Evolutionary conservation across 2,888 invertebrate genomes (phyloP).

Genomic region (Venustoraphidia nigricollis): DNA sequence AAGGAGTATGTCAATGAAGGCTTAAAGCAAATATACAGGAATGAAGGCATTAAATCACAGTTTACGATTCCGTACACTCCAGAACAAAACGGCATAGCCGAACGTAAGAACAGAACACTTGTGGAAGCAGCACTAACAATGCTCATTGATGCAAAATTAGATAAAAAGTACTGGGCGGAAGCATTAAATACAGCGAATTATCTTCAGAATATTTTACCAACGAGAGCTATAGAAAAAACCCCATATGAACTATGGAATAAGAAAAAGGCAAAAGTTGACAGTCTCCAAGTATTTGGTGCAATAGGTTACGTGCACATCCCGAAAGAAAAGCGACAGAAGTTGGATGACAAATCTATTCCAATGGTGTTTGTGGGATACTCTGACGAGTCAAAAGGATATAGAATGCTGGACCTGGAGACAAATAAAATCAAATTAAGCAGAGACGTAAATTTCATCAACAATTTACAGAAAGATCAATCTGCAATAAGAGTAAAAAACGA

Average conservation of each 20-base stretch:
- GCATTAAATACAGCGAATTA: too few relatives aligned
- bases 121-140: too few relatives aligned
- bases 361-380: not conserved
- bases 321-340: not conserved
- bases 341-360: not conserved
- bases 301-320: slow-evolving; percentile 3
- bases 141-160: too few relatives aligned
- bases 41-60: too few relatives aligned
- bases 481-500: not conserved
- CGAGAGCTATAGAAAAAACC: not conserved
- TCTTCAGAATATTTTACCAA: too few relatives aligned
- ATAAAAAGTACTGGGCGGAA: too few relatives aligned
- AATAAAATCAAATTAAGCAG: not conserved
- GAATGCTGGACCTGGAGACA: not conserved
- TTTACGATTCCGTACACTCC: too few relatives aligned
- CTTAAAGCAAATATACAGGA: too few relatives aligned
- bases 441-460: not conserved
- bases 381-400: not conserved
- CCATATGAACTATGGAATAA: slow-evolving; percentile 12
- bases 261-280: slow-evolving; percentile 9
- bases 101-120: too few relatives aligned
- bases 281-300: slow-evolving; percentile 13
- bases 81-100: too few relatives aligned
- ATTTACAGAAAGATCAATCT: not conserved
- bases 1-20: too few relatives aligned